Evolutionary conservation across 2,888 invertebrate species (phyloP).

Genomic region (Apotomis turbidana): DNA sequence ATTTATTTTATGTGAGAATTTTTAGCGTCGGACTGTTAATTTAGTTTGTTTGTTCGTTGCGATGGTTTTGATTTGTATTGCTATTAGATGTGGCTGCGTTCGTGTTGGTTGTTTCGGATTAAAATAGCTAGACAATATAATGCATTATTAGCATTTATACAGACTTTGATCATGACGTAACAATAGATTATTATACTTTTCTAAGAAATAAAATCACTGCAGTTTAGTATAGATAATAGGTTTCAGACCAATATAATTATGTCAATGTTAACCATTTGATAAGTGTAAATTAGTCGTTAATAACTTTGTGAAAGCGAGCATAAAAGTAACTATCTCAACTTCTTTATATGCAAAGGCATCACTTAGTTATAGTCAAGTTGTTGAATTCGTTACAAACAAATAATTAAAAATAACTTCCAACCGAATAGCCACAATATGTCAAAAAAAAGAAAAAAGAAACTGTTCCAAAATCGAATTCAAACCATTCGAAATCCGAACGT

Average conservation of each 20-base stretch:
- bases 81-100: conserved; percentile 21
- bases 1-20: conserved; percentile 57
- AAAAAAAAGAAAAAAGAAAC: not conserved
- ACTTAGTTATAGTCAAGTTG: too few species aligned
- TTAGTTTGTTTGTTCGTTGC: conserved; percentile 24
- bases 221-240: too few species aligned
- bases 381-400: too few species aligned
- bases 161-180: not conserved
- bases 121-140: conserved; percentile 5
- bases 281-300: too few species aligned
- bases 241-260: too few species aligned
- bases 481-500: conserved; percentile 13
- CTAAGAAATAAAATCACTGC: too few species aligned
- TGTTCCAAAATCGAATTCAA: conserved; percentile 1
- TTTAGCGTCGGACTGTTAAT: conserved; percentile 49
- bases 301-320: too few species aligned
- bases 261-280: too few species aligned
- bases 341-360: too few species aligned
- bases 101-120: not conserved
- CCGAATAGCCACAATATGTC: too few species aligned
- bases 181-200: too few species aligned
- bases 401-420: not conserved
- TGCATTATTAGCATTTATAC: not conserved
- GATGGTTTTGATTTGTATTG: conserved; percentile 32
- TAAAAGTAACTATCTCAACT: too few species aligned